Conservation (phyloP, 2,797 vertebrate species). For the Phyllotis vaccarum region DNA sequence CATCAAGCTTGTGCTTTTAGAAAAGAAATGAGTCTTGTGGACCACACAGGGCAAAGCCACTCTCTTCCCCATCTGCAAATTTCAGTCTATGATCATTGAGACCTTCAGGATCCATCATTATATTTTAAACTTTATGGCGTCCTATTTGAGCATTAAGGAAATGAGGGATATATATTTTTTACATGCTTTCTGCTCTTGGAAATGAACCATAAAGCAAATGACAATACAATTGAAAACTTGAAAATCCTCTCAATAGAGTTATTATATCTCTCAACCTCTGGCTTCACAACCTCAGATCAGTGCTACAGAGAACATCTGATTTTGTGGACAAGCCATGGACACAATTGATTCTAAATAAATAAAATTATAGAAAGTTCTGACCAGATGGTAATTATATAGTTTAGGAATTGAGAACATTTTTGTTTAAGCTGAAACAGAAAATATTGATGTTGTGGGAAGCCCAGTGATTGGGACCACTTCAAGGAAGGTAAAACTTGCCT, state of each 20-base stretch:
- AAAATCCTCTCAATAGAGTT: not conserved
- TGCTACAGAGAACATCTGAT: not conserved
- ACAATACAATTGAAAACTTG: not conserved
- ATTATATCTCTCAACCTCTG: not conserved
- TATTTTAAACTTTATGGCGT: not conserved
- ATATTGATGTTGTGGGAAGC: not conserved
- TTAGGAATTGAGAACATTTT: not conserved
- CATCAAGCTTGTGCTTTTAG: accelerated
- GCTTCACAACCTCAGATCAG: not conserved
- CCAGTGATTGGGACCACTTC: not conserved
- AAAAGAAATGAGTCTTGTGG: not conserved
- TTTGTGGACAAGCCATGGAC: not conserved
- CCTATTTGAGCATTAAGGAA: conserved; percentile 24
- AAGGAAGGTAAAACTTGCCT: not conserved
- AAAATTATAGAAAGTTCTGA: not conserved
- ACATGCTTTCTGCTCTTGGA: not conserved
- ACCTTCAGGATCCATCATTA: not conserved
- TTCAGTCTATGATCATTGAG: not conserved
- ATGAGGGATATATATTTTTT: conserved; percentile 29
- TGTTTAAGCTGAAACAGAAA: not conserved
- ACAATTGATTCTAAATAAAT: not conserved
- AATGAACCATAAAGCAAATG: conserved; percentile 17
- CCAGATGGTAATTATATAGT: not conserved
- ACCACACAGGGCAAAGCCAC: not conserved
- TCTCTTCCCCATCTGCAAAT: not conserved